Conservation (phyloP, 2,113 vertebrate genomes). For the Barbus barbus region DNA sequence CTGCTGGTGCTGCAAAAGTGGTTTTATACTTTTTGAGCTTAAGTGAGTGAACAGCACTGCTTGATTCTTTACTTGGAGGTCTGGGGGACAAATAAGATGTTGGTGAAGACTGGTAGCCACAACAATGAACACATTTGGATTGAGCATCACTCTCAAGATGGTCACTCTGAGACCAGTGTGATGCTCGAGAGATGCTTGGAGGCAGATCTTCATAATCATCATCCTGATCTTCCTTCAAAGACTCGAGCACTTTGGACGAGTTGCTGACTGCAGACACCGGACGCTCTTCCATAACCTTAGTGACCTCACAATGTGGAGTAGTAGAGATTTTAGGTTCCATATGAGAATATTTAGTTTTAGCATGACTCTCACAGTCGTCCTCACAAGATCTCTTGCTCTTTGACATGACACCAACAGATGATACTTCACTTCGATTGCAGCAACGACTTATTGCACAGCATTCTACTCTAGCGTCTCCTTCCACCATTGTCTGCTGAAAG, state of each 20-base stretch:
- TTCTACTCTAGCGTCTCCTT: constrained; percentile 54
- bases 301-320: constrained; percentile 44
- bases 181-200: constrained; percentile 65
- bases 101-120: constrained; percentile 37
- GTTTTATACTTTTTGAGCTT: constrained; percentile 43
- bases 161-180: constrained; percentile 46
- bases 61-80: constrained; percentile 48
- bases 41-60: constrained; percentile 40
- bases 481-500: constrained; percentile 75
- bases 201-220: constrained; percentile 60
- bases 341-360: constrained; percentile 31
- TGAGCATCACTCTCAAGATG: constrained; percentile 53
- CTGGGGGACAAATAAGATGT: constrained; percentile 45
- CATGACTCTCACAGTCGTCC: constrained; percentile 61
- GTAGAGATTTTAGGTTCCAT: constrained; percentile 16
- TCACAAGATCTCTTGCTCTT: constrained; percentile 45
- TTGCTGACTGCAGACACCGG: constrained; percentile 48
- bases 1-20: constrained; percentile 31
- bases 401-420: constrained; percentile 39
- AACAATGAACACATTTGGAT: constrained; percentile 58
- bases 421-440: constrained; percentile 60
- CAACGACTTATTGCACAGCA: constrained; percentile 62
- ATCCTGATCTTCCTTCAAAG: constrained; percentile 55
- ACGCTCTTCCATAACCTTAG: constrained; percentile 47
- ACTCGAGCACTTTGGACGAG: constrained; percentile 57